Evolutionary conservation across 2,888 invertebrate species (phyloP), one percentile per base, ranked within the genome.

Genomic region (Platycheirus rosarum): DNA sequence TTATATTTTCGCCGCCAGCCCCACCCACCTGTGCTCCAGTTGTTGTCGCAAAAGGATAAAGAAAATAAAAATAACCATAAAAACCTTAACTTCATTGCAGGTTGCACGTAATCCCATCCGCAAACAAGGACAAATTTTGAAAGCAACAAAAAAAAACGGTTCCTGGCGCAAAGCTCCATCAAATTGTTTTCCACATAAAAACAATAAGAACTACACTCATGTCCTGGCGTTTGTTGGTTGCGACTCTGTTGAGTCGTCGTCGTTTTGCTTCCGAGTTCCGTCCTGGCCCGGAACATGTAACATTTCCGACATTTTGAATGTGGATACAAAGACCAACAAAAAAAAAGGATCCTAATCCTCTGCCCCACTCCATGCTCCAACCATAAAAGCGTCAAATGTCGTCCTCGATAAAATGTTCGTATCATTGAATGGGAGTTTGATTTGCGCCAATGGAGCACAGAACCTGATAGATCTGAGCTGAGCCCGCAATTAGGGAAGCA

Each of bases 351-450:
- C 62, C 70, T 77, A 82, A 82, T 71, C 82, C 77, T 44, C 20
- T n/a, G 13, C 13, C 16, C 13, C 11, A 16, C 14, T 16, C 9
- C 0, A 1, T 26, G 11, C 57, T 46, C 6, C 48, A 32, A 29
- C 74, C 55, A 44, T 76, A 82, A 77, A 77, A 77, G 77, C 71
- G 82, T 77, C 77, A 82, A 77, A 82, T 73, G 77, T 77, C 77
- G 77, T 73, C 68, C 77, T 77, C 82, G 68, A 65, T 75, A 75
- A 75, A 82, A 77, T 77, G 66, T 68, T 65, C 63, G 82, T 77
- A 77, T 48, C 66, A 71, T 77, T 68, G 82, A 82, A 82, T 77
- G 82, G 51, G 44, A 77, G 32, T 77, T 82, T 82, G 76, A 82
- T 82, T 77, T 68, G 68, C 37, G 63, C 37, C 35, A 48, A 16